Percentiles rank a stretch among this genome's conserved stretches.
Conservation (phyloP, 1,140 invertebrate genomes). For the Xylocopa sonorina region DNA sequence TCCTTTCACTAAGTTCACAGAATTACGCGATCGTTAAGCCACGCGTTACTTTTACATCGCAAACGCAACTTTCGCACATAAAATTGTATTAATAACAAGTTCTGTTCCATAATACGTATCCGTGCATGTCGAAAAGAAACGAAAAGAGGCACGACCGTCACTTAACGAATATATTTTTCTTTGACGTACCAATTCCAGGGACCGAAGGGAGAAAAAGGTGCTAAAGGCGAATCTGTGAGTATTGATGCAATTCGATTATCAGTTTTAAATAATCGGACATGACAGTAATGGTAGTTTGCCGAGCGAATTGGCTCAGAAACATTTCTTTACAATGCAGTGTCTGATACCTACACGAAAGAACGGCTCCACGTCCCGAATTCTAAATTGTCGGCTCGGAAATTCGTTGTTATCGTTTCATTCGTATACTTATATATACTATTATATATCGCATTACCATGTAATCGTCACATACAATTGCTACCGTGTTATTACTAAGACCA, state of each 20-base stretch:
- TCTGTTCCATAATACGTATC: conserved; percentile 11
- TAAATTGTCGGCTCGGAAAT: not conserved
- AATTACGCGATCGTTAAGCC: conserved; percentile 20
- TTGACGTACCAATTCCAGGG: conserved; percentile 85
- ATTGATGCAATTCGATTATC: conserved; percentile 69
- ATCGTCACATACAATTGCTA: not conserved
- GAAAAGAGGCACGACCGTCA: conserved; percentile 40
- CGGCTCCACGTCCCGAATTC: not conserved
- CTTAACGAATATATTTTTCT: conserved; percentile 64
- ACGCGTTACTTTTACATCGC: not conserved
- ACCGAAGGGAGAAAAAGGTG: conserved; percentile 93
- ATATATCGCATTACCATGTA: not conserved
- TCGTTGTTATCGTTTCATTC: not conserved
- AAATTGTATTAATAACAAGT: not conserved
- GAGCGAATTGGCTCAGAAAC: conserved; percentile 3
- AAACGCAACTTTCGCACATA: not conserved
- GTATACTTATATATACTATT: not conserved
- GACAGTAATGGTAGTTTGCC: conserved; percentile 6
- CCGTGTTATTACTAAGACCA: not conserved
- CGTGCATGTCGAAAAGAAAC: conserved; percentile 49
- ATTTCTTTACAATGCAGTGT: conserved; percentile 1
- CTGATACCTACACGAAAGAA: conserved; percentile 13
- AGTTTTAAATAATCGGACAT: conserved; percentile 54
- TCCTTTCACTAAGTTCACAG: not conserved
- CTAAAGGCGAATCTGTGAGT: conserved; percentile 93